Base-by-base conservation (phyloP, 2,888 invertebrate genomes). In the Callimorpha dominula region DNA sequence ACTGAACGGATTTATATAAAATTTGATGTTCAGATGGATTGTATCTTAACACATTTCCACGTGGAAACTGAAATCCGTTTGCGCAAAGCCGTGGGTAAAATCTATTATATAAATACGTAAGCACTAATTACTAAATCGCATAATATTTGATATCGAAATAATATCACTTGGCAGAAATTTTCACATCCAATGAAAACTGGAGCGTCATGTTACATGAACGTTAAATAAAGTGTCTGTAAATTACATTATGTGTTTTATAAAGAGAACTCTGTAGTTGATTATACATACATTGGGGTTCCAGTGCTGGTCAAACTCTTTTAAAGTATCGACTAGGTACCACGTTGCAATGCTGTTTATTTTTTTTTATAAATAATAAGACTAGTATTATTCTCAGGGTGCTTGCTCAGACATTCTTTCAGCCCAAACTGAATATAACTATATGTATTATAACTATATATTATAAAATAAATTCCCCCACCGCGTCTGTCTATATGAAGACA, bases 161-260 rank as follows among this genome's bases (percentile, higher is more conserved):
- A 67, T 54, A 67, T 52, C 46, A 65, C 46, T 54, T 43, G 70
- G 43, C 54, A 65, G 54, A 70, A 54, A 57, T 43, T 40, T 57
- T 65, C 20, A 65, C 12, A 54, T 70, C 14, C 40, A 57, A 65
- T 70, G 15, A 54, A 12, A 54, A 57, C 43, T 57, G 49, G 17
- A 20, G 46, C 40, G 17, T 57, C 46, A 57, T 40, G 17, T 65
- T 57, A 57, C 17, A 20, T 65, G 46, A 46, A 70, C 52, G 43
- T 65, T 54, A 57, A 70, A 57, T 65, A 67, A 67, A 67, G 20
- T 67, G 54, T 43, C 1, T 40, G 15, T 52, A 66, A 17, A 52
- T 40, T 66, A 42, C 52, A 52, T 52, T 17, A 66, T 15, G 17
- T 40, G 50, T 66, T 11, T 12, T 14, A 11, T 60, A 60, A 9